Evolutionary conservation across 2,888 invertebrate genomes (phyloP).

Genomic region (Gymnocheta viridis): DNA sequence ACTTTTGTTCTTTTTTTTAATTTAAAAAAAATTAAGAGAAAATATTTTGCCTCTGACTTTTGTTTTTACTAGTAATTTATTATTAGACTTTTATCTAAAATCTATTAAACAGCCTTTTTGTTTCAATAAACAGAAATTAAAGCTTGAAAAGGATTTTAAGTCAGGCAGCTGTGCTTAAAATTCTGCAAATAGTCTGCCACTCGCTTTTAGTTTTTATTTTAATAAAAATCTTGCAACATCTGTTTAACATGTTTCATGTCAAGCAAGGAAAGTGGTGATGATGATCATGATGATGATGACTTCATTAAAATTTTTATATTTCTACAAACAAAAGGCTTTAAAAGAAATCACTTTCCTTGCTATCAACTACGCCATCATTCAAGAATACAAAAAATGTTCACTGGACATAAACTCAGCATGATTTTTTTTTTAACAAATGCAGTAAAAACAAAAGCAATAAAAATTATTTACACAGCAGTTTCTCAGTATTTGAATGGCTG

Average conservation of each 20-base stretch:
- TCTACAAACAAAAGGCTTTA: background rate
- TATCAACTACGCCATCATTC: background rate
- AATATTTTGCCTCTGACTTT: constrained; percentile 10
- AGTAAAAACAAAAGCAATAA: constrained; percentile 28
- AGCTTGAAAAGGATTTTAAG: no score
- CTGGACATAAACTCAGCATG: constrained; percentile 38
- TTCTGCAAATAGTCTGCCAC: background rate
- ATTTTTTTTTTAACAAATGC: constrained; percentile 6
- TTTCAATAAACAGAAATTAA: background rate
- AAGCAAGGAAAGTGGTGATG: background rate
- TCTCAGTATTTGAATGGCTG: background rate
- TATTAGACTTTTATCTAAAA: constrained; percentile 29
- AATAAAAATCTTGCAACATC: constrained; percentile 2
- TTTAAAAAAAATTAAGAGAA: background rate
- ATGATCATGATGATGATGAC: constrained; percentile 11
- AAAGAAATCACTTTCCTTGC: constrained; percentile 28
- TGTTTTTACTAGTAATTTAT: background rate
- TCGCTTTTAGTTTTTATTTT: constrained; percentile 1
- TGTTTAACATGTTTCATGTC: background rate
- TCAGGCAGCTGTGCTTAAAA: constrained; percentile 6
- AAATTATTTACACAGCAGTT: constrained; percentile 50
- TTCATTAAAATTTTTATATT: constrained; percentile 28
- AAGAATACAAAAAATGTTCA: background rate
- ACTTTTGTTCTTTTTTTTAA: background rate
- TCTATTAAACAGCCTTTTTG: background rate